These are phyloP conservation scores for Streptopelia turtur DNA, from an alignment of 2,797 vertebrate genomes.

Conservation along the genomic window DNA sequence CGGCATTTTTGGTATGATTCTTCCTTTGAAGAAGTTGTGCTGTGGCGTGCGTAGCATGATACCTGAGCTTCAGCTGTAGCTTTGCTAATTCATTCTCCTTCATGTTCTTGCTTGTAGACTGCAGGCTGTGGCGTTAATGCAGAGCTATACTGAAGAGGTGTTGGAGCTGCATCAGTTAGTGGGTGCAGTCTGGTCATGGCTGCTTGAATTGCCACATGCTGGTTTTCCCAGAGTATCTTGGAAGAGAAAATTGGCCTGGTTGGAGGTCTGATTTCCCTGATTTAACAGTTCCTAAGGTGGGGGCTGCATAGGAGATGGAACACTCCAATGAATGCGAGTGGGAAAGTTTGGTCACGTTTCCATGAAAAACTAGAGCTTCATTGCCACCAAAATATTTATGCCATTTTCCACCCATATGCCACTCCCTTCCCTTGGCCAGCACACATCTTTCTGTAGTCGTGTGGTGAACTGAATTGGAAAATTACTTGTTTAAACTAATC, in stretches of 20 bases:
- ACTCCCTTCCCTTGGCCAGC: not conserved
- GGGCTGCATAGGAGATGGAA: not conserved
- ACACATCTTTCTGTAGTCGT: not conserved
- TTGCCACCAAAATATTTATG: not conserved
- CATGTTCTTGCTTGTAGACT: not conserved
- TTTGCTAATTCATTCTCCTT: not conserved
- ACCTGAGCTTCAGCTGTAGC: not conserved
- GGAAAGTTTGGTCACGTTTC: not conserved
- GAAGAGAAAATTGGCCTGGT: not conserved
- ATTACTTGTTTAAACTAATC: not conserved
- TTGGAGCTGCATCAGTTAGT: accelerated
- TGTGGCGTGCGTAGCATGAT: accelerated
- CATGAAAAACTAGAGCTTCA: not conserved
- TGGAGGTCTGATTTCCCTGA: not conserved
- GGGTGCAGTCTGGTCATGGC: not conserved
- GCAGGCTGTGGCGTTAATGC: not conserved
- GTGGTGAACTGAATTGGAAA: not conserved
- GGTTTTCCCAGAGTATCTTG: not conserved
- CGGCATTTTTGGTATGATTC: not conserved
- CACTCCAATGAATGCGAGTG: not conserved
- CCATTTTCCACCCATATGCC: not conserved
- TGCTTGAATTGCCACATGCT: not conserved
- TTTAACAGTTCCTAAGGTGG: not conserved
- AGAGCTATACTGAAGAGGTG: not conserved
- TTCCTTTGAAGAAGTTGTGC: not conserved